Evolutionary conservation across 1,140 invertebrate species (phyloP).

Genomic region (Meloidogyne hapla): DNA sequence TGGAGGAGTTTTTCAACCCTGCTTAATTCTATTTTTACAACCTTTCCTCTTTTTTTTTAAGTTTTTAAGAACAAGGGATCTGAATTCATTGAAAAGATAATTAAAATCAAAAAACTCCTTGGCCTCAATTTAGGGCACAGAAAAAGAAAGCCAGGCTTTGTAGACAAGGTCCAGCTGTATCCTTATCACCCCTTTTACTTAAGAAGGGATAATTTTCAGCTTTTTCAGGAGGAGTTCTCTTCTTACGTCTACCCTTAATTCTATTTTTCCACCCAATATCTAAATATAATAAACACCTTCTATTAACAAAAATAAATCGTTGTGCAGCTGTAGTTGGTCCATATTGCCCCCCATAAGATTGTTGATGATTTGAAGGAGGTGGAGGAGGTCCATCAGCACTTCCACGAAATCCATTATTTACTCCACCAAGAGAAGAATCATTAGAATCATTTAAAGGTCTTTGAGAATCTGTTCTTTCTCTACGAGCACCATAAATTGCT

Average conservation of each 20-base stretch:
- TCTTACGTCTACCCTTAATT: neutral
- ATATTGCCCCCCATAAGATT: neutral
- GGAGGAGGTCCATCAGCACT: neutral
- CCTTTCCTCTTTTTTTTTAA: no score
- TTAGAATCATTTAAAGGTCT: constrained; percentile 47
- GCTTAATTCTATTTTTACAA: neutral
- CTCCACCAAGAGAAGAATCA: constrained; percentile 46
- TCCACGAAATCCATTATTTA: constrained; percentile 21
- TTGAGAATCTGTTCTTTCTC: constrained; percentile 48
- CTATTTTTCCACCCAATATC: neutral
- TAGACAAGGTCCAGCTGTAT: no score
- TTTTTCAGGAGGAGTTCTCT: neutral
- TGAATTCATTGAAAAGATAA: no score
- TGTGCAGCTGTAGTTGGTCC: neutral
- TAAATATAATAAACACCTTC: constrained; percentile 29
- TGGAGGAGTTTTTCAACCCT: neutral
- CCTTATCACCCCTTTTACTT: no score
- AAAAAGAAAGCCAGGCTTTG: no score
- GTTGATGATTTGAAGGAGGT: neutral
- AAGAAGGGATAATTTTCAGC: no score
- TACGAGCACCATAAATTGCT: constrained; percentile 39
- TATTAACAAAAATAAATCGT: constrained; percentile 41
- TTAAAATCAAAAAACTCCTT: no score
- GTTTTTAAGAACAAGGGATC: no score
- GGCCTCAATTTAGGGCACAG: no score